A percentile compares a stretch with the other conserved stretches of the same genome.
Evolutionary conservation across 2,797 vertebrate species (phyloP).

Genomic region (Protosalanx chinensis): DNA sequence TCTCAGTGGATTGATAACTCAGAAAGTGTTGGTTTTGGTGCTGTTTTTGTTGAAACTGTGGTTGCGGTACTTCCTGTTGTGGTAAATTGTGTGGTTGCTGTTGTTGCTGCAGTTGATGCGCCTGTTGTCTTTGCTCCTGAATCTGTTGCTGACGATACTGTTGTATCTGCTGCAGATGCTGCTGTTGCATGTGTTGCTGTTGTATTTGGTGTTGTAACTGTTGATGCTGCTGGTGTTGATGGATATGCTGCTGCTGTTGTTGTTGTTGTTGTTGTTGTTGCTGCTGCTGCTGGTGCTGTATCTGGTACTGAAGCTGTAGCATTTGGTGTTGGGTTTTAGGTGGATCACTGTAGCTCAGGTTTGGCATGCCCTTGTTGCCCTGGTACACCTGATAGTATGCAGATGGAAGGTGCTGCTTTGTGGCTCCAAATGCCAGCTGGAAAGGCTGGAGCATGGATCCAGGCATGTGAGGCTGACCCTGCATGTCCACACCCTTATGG

Average conservation of each 20-base stretch:
- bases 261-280: conserved; percentile 65
- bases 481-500: conserved; percentile 69
- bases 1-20: conserved; percentile 48
- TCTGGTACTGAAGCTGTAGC: conserved; percentile 62
- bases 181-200: conserved; percentile 50
- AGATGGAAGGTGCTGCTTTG: conserved; percentile 74
- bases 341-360: conserved; percentile 70
- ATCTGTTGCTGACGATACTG: conserved; percentile 29
- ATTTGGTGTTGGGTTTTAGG: conserved; percentile 64
- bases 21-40: conserved; percentile 53
- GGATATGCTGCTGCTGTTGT: conserved; percentile 72
- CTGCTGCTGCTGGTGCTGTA: conserved; percentile 72
- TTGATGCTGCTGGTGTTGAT: conserved; percentile 41
- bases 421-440: conserved; percentile 83
- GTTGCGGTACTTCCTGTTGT: conserved; percentile 43
- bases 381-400: conserved; percentile 79
- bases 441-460: conserved; percentile 82
- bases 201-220: conserved; percentile 62
- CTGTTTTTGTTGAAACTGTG: conserved; percentile 43
- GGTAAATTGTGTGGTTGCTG: conserved; percentile 47
- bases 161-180: conserved; percentile 70
- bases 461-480: conserved; percentile 59
- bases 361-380: conserved; percentile 75
- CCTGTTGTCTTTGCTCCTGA: conserved; percentile 30
- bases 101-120: conserved; percentile 54